phyloP scores from a whole-genome alignment of 2,888 invertebrate genomes.

The Drosophila borealis region DNA sequence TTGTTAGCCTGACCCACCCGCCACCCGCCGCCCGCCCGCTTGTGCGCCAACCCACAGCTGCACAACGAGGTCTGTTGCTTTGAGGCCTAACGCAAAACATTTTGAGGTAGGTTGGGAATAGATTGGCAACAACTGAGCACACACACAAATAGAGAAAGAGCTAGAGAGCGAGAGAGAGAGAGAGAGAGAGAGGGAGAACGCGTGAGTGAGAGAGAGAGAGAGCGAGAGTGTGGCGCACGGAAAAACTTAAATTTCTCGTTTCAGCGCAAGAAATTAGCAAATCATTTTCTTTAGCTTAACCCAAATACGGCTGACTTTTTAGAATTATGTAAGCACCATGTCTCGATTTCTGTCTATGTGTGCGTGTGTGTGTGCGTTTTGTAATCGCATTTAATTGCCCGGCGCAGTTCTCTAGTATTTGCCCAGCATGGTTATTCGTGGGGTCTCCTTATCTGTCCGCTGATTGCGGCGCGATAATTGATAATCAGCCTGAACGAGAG shows the following conservation, averaged over 20 bases:
- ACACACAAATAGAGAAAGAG: constrained; percentile 28
- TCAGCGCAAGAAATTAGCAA: constrained; percentile 76
- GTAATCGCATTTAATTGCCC: constrained; percentile 64
- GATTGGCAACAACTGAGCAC: constrained; percentile 76
- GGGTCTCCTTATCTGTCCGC: constrained; percentile 66
- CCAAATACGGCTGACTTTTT: constrained; percentile 69
- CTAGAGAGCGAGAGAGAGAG: not conserved
- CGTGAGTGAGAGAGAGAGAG: constrained; percentile 5
- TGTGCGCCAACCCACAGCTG: constrained; percentile 17
- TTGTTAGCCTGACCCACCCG: constrained; percentile 13
- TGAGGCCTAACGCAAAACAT: constrained; percentile 82
- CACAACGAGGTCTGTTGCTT: constrained; percentile 75
- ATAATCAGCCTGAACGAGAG: constrained; percentile 45
- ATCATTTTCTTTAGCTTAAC: constrained; percentile 78
- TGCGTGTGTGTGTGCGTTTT: constrained; percentile 52
- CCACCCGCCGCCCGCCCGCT: not conserved
- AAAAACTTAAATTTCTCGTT: constrained; percentile 78
- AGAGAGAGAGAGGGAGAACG: constrained; percentile 9
- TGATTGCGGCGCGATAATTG: constrained; percentile 61
- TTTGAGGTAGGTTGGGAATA: constrained; percentile 84
- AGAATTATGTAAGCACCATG: constrained; percentile 70
- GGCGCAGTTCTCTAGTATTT: constrained; percentile 55
- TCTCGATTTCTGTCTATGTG: constrained; percentile 48
- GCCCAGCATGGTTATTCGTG: constrained; percentile 25
- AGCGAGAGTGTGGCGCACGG: constrained; percentile 54